Conservation (phyloP, 1,140 invertebrate genomes). For the Doryteuthis pealeii region DNA sequence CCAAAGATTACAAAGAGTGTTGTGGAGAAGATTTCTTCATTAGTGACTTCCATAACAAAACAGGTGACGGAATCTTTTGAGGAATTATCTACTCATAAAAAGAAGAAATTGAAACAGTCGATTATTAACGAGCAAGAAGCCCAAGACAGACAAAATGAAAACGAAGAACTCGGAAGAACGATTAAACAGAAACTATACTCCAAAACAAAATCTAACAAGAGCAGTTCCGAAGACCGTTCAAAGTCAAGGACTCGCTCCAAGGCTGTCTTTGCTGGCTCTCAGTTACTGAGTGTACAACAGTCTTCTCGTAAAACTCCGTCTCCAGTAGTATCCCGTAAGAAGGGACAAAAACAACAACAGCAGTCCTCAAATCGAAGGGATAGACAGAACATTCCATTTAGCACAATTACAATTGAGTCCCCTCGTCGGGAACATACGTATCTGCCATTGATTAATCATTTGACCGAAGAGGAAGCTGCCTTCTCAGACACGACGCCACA, state of each 20-base stretch:
- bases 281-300: neutral
- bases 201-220: neutral
- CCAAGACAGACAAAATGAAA: neutral
- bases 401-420: neutral
- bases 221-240: neutral
- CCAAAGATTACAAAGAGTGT: neutral
- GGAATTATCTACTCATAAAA: neutral
- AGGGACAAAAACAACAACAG: neutral
- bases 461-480: neutral
- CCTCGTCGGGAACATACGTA: neutral
- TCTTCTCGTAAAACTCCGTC: neutral
- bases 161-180: neutral
- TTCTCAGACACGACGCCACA: neutral
- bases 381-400: neutral
- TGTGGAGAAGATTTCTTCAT: neutral
- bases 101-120: conserved; percentile 5
- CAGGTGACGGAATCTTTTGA: neutral
- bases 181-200: neutral
- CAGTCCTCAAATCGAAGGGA: neutral
- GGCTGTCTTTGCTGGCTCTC: neutral
- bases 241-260: neutral
- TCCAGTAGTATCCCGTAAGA: neutral
- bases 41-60: neutral
- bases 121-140: neutral
- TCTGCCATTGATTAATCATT: neutral